phyloP scores from a whole-genome alignment of 2,113 vertebrate genomes.

The Cinclus mexicanus region DNA sequence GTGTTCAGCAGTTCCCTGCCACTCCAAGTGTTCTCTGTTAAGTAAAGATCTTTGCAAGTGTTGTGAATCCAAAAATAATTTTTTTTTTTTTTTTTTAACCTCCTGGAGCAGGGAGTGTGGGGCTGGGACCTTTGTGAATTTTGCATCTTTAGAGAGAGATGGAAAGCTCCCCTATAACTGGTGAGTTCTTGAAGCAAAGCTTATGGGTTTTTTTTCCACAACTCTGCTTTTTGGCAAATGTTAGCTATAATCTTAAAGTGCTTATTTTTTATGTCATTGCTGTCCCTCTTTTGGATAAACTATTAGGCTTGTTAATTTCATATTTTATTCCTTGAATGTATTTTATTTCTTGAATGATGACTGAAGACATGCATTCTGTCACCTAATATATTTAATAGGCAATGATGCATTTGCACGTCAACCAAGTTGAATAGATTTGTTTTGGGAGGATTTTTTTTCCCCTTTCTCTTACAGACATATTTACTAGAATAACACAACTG shows the following conservation, averaged over 20 bases:
- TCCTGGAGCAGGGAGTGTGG: constrained; percentile 86
- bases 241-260: not conserved
- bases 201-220: not conserved
- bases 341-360: not conserved
- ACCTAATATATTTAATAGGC: not conserved
- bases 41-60: not conserved
- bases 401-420: not conserved
- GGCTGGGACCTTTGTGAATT: constrained; percentile 95
- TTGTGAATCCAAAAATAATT: not conserved
- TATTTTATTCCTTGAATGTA: not conserved
- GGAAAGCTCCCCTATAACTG: constrained; percentile 97
- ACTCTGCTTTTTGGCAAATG: not conserved
- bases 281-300: not conserved
- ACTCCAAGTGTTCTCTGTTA: not conserved
- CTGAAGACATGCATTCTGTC: not conserved
- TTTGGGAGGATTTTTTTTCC: not conserved
- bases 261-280: not conserved
- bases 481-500: not conserved
- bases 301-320: not conserved
- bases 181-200: constrained; percentile 74
- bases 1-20: not conserved
- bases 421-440: not conserved
- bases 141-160: constrained; percentile 92
- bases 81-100: not conserved
- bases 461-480: not conserved